Base-by-base conservation (phyloP, 2,888 invertebrate species). In the Pristionchus maxplancki region DNA sequence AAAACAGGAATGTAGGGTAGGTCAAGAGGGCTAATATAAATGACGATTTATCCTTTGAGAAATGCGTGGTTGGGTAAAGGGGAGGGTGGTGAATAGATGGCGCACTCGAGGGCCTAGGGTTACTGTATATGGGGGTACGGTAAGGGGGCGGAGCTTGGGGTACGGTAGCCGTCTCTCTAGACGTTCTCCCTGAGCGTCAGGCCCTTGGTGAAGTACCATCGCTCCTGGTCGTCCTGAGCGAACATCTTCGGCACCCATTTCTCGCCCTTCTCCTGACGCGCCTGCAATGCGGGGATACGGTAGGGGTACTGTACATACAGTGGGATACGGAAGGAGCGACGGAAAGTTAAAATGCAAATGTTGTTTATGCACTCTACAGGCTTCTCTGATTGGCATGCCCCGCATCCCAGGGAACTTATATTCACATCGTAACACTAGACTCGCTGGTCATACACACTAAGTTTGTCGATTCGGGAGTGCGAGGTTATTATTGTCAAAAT, bases 221-320 rank as follows among this genome's bases (percentile, higher is more conserved):
- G 71, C 34, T 87, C 86, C 37, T 88, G 82, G 67, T 83, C 58
- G 64, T 82, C 82, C 37, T 82, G 83, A 11, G 64, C 37, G 89
- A 92, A 92, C 53, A 90, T 89, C 24, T 64, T 78, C 4, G 92
- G 91, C 24, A 89, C 90, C 92, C 92, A 92, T 64, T 90, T 91
- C 78, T 92, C 91, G 5, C 89, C 90, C 48, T 67, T 90, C 88
- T 92, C 92, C 67, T 89, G 83, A 1, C 92, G 89, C 37, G 90
- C 90, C 90, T 91, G 88, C 37, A 83, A 82, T 53, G 31, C 34
- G 37, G 28, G n/a, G 40, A 15, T 1, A 78, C 31, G 13, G 44
- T 15, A n/a, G 81, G 31, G 78, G 20, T 78, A 44, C 40, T 3
- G 74, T 78, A 78, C 17, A 40, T 40, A 78, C 28, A 28, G n/a